Conservation (phyloP, 2,797 vertebrate species). For the Microctenopoma lineatum region DNA sequence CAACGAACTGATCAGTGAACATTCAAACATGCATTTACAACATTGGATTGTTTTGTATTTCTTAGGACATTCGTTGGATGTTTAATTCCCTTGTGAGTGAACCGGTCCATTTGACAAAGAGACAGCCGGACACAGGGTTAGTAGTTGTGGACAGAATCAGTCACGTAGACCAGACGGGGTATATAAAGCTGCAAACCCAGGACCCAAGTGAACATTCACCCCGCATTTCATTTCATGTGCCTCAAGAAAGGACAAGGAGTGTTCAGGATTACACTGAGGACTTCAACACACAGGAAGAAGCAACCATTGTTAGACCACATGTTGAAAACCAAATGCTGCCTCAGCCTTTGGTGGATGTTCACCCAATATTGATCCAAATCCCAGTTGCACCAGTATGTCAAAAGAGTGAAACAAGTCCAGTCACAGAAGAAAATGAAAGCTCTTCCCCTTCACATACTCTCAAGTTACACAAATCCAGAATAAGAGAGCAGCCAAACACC, state of each 20-base stretch:
- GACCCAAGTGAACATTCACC: slow-evolving; percentile 12
- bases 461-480: slow-evolving; percentile 7
- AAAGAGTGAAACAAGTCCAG: slow-evolving; percentile 16
- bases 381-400: slow-evolving; percentile 2
- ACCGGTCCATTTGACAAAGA: slow-evolving; percentile 18
- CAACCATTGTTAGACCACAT: slow-evolving; percentile 6
- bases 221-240: slow-evolving; percentile 3
- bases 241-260: slow-evolving; percentile 13
- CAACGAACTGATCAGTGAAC: background rate
- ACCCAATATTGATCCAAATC: background rate
- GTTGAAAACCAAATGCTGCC: slow-evolving; percentile 19
- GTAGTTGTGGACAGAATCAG: slow-evolving; percentile 58
- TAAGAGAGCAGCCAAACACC: slow-evolving; percentile 16
- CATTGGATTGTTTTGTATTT: background rate
- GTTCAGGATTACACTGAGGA: background rate
- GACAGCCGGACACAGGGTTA: slow-evolving; percentile 28
- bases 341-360: slow-evolving; percentile 10
- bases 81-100: slow-evolving; percentile 35
- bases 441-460: background rate
- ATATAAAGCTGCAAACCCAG: slow-evolving; percentile 21
- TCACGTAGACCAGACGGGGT: slow-evolving; percentile 37
- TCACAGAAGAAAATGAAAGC: background rate
- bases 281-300: slow-evolving; percentile 7
- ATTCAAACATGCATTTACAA: background rate
- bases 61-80: slow-evolving; percentile 54